Percentiles rank a stretch among this genome's conserved stretches.
Evolutionary conservation across 2,888 invertebrate genomes (phyloP).

Genomic region (Aquatica leii): DNA sequence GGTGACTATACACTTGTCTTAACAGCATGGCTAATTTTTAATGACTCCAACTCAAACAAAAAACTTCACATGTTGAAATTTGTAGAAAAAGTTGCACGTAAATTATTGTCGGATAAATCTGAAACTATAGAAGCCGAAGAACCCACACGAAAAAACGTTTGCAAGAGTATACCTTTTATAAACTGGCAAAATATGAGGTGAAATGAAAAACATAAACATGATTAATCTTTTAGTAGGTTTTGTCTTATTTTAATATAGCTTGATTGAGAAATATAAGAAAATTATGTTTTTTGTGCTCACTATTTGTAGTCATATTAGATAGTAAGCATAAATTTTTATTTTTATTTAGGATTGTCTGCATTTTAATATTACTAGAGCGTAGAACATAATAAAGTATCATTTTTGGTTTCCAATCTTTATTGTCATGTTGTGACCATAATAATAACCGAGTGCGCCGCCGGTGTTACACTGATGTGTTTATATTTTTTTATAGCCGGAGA

Average conservation of each 20-base stretch:
- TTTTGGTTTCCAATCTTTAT: background rate
- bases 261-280: background rate
- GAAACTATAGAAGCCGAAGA: background rate
- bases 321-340: background rate
- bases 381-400: background rate
- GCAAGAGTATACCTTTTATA: background rate
- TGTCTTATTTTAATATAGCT: background rate
- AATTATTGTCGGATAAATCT: too few species aligned
- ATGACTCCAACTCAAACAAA: background rate
- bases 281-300: too few species aligned
- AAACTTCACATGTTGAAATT: background rate
- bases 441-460: background rate
- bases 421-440: background rate
- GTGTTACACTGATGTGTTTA: background rate
- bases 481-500: background rate
- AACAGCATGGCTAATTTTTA: too few species aligned
- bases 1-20: too few species aligned
- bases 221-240: too few species aligned
- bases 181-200: background rate
- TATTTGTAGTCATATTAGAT: background rate
- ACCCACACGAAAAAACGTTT: background rate
- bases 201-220: too few species aligned
- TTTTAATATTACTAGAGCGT: background rate
- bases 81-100: background rate
- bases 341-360: background rate